A percentile compares a stretch with the other conserved stretches of the same genome.
Evolutionary conservation across 2,113 vertebrate species (phyloP).

Genomic region (Sitta europaea): DNA sequence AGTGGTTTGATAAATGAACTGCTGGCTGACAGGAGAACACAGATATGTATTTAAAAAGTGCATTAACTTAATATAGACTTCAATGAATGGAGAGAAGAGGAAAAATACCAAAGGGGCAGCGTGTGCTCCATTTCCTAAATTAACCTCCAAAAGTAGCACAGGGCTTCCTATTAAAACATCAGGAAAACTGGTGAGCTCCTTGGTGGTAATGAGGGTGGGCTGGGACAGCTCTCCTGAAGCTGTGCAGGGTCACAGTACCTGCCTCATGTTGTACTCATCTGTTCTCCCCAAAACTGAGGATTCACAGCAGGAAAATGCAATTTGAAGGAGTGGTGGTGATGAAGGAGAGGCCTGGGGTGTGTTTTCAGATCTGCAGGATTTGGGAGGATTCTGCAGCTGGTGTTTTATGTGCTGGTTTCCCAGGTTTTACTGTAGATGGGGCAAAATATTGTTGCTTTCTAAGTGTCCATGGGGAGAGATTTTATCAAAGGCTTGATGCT

Average conservation of each 20-base stretch:
- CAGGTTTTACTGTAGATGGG: not conserved
- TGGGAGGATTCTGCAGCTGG: not conserved
- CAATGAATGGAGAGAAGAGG: not conserved
- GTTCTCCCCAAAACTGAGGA: not conserved
- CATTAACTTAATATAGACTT: not conserved
- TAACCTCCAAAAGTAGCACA: not conserved
- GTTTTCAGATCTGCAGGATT: not conserved
- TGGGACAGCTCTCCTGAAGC: not conserved
- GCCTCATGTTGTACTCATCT: rapidly evolving
- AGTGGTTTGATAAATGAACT: not conserved
- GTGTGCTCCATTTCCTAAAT: not conserved
- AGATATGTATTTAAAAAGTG: not conserved
- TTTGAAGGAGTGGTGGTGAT: not conserved
- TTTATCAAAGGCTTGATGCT: not conserved
- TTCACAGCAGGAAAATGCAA: not conserved
- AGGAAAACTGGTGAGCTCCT: not conserved
- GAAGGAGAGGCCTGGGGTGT: not conserved
- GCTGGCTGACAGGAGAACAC: not conserved
- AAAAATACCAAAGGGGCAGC: not conserved
- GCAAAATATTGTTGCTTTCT: not conserved
- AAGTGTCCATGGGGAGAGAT: not conserved
- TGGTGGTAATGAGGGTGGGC: not conserved
- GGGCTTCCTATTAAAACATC: not conserved
- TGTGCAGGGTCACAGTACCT: not conserved
- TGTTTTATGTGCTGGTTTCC: not conserved